These are phyloP conservation scores for Sylvicapra grimmia DNA, from an alignment of 2,113 vertebrate genomes.

Conservation along the genomic window DNA sequence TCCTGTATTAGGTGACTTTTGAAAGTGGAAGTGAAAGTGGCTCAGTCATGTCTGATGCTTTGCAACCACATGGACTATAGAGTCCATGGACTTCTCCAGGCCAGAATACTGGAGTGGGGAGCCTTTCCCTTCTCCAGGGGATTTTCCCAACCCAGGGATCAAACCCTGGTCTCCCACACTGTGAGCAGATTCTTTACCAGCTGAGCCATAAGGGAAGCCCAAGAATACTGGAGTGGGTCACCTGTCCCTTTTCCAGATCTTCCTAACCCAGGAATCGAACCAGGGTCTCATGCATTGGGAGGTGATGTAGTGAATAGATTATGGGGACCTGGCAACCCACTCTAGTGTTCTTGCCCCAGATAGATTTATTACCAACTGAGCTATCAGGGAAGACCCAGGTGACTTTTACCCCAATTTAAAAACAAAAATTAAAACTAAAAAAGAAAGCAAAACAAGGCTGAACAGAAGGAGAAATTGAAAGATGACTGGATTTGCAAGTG, in stretches of 20 bases:
- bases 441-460: not conserved
- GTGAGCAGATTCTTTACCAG: not conserved
- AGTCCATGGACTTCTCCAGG: not conserved
- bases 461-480: not conserved
- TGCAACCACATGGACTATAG: not conserved
- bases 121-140: not conserved
- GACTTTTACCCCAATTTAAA: not conserved
- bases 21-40: not conserved
- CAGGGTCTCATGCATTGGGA: not conserved
- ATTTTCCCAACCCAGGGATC: not conserved
- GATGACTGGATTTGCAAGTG: not conserved
- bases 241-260: not conserved
- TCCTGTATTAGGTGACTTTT: not conserved
- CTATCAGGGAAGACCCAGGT: not conserved
- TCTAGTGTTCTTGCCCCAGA: too few relatives aligned
- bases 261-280: not conserved
- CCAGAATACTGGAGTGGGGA: not conserved
- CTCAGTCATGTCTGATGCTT: rapidly evolving
- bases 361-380: not conserved
- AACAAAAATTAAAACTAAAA: not conserved
- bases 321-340: too few relatives aligned
- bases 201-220: not conserved
- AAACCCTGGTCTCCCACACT: not conserved
- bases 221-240: not conserved
- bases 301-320: too few relatives aligned